Conservation (phyloP, 35 echinoderm and acorn worm species). For the Ophioderma brevispina region DNA sequence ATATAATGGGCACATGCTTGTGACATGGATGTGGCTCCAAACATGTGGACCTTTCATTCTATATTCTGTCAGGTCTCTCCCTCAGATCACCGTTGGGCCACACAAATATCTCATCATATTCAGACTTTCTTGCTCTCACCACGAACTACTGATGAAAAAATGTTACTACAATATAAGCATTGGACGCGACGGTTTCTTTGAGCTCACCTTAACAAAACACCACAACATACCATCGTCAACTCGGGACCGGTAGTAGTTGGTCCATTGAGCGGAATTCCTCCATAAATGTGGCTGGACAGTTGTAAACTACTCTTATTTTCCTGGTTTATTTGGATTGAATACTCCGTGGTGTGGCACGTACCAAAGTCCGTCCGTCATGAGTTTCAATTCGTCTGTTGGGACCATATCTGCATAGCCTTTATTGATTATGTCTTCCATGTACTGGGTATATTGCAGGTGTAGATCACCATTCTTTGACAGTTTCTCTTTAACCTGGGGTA, state of each 20-base stretch:
- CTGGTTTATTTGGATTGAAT: too few species aligned
- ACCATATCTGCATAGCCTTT: constrained; percentile 51
- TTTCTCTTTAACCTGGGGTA: not conserved
- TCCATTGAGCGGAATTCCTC: constrained; percentile 63
- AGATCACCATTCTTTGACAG: not conserved
- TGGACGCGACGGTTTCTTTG: constrained; percentile 22
- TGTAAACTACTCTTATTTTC: constrained; percentile 70
- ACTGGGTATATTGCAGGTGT: constrained; percentile 14
- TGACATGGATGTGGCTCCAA: constrained; percentile 56
- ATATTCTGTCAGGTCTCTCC: not conserved
- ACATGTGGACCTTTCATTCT: constrained; percentile 44
- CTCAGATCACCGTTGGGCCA: constrained; percentile 47
- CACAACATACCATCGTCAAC: constrained; percentile 49
- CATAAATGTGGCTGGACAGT: constrained; percentile 52
- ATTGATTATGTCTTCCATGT: constrained; percentile 1
- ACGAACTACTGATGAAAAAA: constrained; percentile 8
- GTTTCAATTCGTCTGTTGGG: not conserved
- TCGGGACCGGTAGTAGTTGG: constrained; percentile 63
- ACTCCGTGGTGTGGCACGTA: constrained; percentile 39
- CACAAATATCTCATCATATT: constrained; percentile 30
- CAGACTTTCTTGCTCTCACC: not conserved
- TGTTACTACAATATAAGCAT: constrained; percentile 32
- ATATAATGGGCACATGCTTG: constrained; percentile 54
- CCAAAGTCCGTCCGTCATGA: constrained; percentile 20
- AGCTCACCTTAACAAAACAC: constrained; percentile 36